Conservation (phyloP, 1,140 invertebrate genomes). For the Polypedilum pembai region DNA sequence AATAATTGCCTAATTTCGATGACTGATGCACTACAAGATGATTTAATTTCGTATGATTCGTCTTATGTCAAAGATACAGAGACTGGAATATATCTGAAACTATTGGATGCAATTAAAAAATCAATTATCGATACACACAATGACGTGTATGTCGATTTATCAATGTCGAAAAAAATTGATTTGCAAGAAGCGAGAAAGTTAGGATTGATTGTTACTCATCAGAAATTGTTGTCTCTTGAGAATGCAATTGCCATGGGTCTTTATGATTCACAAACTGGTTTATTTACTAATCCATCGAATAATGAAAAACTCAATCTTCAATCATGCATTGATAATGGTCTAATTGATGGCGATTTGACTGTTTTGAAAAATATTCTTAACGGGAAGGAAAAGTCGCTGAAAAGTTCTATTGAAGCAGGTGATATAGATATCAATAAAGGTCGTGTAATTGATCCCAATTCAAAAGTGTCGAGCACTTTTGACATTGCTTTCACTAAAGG, state of each 20-base stretch:
- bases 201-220: conserved; percentile 66
- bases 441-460: conserved; percentile 67
- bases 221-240: conserved; percentile 62
- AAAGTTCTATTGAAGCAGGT: conserved; percentile 68
- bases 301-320: conserved; percentile 62
- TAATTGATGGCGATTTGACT: conserved; percentile 70
- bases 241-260: conserved; percentile 69
- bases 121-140: conserved; percentile 65
- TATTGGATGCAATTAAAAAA: conserved; percentile 66
- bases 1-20: conserved; percentile 70
- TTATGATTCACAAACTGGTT: conserved; percentile 67
- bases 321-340: conserved; percentile 60
- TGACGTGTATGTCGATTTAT: conserved; percentile 60
- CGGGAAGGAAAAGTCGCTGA: conserved; percentile 63
- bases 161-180: conserved; percentile 51
- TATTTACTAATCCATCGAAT: conserved; percentile 65
- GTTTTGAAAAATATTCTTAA: conserved; percentile 67
- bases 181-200: conserved; percentile 62
- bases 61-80: conserved; percentile 70
- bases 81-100: conserved; percentile 59
- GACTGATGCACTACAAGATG: conserved; percentile 65
- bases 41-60: conserved; percentile 70
- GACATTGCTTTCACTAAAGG: conserved; percentile 66
- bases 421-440: conserved; percentile 69
- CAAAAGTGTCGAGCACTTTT: conserved; percentile 61